Conservation (phyloP, 2,888 invertebrate species). For the Kryphioiulus occultus region DNA sequence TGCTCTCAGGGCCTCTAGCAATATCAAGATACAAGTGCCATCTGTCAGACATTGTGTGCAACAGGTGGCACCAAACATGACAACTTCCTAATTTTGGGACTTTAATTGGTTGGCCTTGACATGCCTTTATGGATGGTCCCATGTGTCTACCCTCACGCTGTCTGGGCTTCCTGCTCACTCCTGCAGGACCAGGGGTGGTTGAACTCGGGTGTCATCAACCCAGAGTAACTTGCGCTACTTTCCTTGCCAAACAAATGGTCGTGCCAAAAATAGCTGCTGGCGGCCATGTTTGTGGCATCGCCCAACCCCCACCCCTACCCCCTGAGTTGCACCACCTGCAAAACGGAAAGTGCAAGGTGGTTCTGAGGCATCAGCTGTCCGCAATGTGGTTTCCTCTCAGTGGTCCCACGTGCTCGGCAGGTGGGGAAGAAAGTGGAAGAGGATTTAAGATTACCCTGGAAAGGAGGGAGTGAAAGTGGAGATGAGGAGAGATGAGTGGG, state of each 20-base stretch:
- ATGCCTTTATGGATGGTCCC: background rate
- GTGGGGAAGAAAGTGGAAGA: background rate
- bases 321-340: constrained; percentile 23
- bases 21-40: too few relatives aligned
- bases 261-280: background rate
- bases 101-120: background rate
- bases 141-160: background rate
- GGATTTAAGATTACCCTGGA: too few relatives aligned
- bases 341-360: background rate
- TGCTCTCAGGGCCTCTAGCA: too few relatives aligned
- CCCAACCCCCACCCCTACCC: background rate
- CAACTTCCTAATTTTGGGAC: too few relatives aligned
- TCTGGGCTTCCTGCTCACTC: background rate
- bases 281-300: background rate
- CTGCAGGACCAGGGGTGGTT: background rate
- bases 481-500: too few relatives aligned
- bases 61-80: too few relatives aligned
- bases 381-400: background rate
- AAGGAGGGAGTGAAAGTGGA: too few relatives aligned
- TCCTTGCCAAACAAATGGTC: background rate
- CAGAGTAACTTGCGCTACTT: background rate
- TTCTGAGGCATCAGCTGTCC: background rate
- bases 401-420: background rate
- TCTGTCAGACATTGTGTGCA: too few relatives aligned
- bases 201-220: constrained; percentile 23